Conservation (phyloP, 1,140 invertebrate species). For the Mycetomoellerius zeteki region DNA sequence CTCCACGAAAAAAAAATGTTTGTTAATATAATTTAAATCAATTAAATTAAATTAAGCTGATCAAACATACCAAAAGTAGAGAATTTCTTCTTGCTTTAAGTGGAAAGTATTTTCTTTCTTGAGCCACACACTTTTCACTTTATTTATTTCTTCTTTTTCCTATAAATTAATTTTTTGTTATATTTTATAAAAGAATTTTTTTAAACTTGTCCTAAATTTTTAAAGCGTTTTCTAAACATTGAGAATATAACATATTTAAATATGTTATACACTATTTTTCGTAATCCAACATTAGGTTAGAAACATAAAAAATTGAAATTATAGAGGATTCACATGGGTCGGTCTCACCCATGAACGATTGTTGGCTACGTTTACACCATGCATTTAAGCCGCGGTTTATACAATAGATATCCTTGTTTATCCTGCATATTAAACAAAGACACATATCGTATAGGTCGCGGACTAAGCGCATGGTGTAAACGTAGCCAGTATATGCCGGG, state of each 20-base stretch:
- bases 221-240: neutral
- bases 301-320: neutral
- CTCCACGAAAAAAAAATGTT: neutral
- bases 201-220: neutral
- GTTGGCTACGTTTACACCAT: too few relatives aligned
- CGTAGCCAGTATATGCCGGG: too few relatives aligned
- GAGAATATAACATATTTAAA: too few relatives aligned
- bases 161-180: neutral
- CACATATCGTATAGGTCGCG: too few relatives aligned
- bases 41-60: slow-evolving; percentile 10
- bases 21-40: slow-evolving; percentile 9
- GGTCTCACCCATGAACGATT: too few relatives aligned
- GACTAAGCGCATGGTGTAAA: too few relatives aligned
- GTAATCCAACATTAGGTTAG: neutral
- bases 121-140: neutral
- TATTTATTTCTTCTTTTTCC: neutral
- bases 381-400: too few relatives aligned
- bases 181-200: too few relatives aligned
- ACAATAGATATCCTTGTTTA: too few relatives aligned
- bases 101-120: neutral
- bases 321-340: neutral
- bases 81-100: neutral
- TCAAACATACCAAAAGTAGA: slow-evolving; percentile 7
- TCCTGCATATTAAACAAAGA: too few relatives aligned
- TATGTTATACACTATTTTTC: too few relatives aligned